These are phyloP conservation scores for Drosophila prostipennis DNA, from an alignment of 2,888 invertebrate species.

Conservation along the genomic window DNA sequence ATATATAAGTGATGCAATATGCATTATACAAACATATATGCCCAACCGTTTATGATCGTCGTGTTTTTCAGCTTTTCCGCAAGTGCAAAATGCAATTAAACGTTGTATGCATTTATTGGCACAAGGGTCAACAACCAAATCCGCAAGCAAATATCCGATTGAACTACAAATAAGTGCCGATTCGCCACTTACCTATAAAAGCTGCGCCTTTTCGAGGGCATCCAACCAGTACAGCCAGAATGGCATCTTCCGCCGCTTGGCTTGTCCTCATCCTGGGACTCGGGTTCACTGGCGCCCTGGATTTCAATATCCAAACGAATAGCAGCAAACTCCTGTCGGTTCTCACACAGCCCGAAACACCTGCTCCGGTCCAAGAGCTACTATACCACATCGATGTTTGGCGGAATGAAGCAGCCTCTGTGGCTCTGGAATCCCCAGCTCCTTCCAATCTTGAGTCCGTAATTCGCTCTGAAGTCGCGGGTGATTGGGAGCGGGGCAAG, in stretches of 20 bases:
- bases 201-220: conserved; percentile 4
- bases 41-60: conserved; percentile 22
- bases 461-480: conserved; percentile 60
- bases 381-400: conserved; percentile 54
- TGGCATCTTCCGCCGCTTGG: conserved; percentile 17
- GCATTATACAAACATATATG: background rate
- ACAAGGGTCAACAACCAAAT: conserved; percentile 41
- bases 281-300: background rate
- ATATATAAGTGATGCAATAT: conserved; percentile 2
- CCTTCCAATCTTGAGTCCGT: conserved; percentile 43
- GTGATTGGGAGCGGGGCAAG: conserved; percentile 59
- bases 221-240: conserved; percentile 17
- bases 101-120: conserved; percentile 40
- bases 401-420: conserved; percentile 8
- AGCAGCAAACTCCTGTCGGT: conserved; percentile 40
- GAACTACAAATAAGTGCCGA: conserved; percentile 46
- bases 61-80: conserved; percentile 15
- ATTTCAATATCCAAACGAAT: background rate
- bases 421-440: background rate
- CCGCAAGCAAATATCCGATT: conserved; percentile 52
- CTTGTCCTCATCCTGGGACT: conserved; percentile 10
- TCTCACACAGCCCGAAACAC: conserved; percentile 26
- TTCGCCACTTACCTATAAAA: conserved; percentile 34
- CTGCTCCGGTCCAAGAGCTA: conserved; percentile 44
- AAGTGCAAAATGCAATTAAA: conserved; percentile 52